Evolutionary conservation across 2,113 vertebrate species (phyloP), one percentile per base, ranked within the genome.

Genomic region (Hiodon alosoides): DNA sequence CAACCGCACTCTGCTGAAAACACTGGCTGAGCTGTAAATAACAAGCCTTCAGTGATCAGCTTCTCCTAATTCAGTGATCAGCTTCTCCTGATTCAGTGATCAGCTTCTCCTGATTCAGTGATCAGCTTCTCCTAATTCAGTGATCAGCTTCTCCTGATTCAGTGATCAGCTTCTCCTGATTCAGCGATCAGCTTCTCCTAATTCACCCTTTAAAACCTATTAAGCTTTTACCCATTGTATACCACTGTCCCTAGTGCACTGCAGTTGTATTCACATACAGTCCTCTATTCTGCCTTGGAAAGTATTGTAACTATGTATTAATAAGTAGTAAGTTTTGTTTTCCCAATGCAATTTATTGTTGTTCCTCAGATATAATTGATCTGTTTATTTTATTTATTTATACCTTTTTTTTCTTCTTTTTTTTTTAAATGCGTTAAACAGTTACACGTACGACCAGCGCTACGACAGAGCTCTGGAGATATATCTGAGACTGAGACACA

Each of bases 381-480:
- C 31, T 31, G 31, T 31, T 31, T 31, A 31, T 31, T 31, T 31
- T 31, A 31, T 31, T 31, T 31, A 31, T 31, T 31, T 31, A 31
- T 31, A 31, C 31, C 31, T 31, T 5, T 53, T 48, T 66, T 52
- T 64, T 75, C 5, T 53, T 3, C 9, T 47, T 6, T 53, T 66
- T 68, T 10, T 16, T 1, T 76, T 83, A 72, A 48, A 50, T 75
- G 7, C 83, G 67, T 48, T 0, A 31, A 72, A 70, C 86, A 99
- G 97, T 71, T 98, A 98, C 78, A 98, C 95, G 0, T 99, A 99
- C 0, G 97, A 98, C 87, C 97, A 98, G 80, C 94, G 96, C 62
- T 99, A 99, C n/a, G 92, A 97, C 83, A 90, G 86, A 82, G 97
- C 97, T 16, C 88, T 99, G 72, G 96, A 98, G 82, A 98, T 99